Conservation (phyloP, 2,113 vertebrate genomes). For the Blennius ocellaris region DNA sequence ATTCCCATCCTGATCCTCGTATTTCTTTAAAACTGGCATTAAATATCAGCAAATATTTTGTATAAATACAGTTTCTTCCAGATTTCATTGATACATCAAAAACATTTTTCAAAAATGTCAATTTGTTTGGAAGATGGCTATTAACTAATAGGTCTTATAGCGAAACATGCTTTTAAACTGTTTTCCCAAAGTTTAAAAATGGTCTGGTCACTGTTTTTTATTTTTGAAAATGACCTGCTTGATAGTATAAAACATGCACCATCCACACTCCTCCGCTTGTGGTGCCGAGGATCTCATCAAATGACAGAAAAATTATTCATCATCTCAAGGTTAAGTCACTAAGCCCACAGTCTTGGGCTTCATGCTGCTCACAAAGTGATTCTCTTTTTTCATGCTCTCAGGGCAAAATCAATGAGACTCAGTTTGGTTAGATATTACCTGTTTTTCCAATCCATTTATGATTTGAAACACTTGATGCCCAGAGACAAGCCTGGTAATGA, state of each 20-base stretch:
- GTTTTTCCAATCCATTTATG: constrained; percentile 75
- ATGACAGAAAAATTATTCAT: constrained; percentile 66
- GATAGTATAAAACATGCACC: constrained; percentile 10
- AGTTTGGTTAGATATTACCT: constrained; percentile 72
- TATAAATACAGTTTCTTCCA: too few species aligned
- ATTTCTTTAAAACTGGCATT: too few species aligned
- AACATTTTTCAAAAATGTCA: too few species aligned
- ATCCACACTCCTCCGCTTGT: constrained; percentile 21
- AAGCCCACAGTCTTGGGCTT: constrained; percentile 46
- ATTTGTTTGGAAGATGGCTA: too few species aligned
- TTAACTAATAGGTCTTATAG: too few species aligned
- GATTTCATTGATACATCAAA: too few species aligned
- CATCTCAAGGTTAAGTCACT: constrained; percentile 69
- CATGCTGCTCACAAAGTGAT: constrained; percentile 62
- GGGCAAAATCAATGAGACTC: constrained; percentile 73
- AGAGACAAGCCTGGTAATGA: constrained; percentile 42
- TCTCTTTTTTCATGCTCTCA: constrained; percentile 65
- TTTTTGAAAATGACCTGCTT: constrained; percentile 20
- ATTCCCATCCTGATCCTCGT: too few species aligned
- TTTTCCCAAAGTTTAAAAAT: constrained; percentile 78
- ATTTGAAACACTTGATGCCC: constrained; percentile 72
- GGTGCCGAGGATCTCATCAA: constrained; percentile 32
- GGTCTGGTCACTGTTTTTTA: constrained; percentile 44
- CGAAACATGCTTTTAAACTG: not conserved
- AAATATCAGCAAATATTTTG: too few species aligned